phyloP scores from a whole-genome alignment of 2,888 invertebrate species.

The Agrotis ipsilon region DNA sequence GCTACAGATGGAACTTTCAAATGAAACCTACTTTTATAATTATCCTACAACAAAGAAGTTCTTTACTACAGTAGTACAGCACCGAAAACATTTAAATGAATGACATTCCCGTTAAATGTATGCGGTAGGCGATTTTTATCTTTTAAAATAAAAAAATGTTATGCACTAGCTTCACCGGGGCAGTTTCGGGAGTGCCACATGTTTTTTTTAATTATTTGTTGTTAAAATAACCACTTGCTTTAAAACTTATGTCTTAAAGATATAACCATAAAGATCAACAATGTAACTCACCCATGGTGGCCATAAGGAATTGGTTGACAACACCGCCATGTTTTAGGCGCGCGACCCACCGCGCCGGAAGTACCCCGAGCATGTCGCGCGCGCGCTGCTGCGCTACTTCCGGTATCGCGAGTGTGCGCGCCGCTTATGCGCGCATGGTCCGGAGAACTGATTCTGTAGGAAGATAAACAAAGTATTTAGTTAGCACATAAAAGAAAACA shows the following conservation, averaged over 20 bases:
- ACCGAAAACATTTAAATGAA: no score
- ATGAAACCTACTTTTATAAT: no score
- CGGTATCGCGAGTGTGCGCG: slow-evolving; percentile 63
- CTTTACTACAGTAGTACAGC: no score
- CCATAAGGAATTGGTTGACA: slow-evolving; percentile 86
- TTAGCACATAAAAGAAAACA: not conserved
- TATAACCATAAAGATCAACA: not conserved
- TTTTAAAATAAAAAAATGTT: no score
- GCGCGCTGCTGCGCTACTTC: slow-evolving; percentile 56
- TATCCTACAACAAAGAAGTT: no score
- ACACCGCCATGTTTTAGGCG: slow-evolving; percentile 82
- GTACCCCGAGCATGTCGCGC: slow-evolving; percentile 78
- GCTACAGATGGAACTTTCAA: no score
- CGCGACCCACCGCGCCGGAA: slow-evolving; percentile 82
- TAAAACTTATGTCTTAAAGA: not conserved
- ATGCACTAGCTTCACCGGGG: no score
- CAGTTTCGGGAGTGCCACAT: no score
- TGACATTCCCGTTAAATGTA: no score
- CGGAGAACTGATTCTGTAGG: slow-evolving; percentile 53
- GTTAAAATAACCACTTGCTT: not conserved
- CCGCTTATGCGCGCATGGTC: slow-evolving; percentile 71
- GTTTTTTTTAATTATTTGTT: no score
- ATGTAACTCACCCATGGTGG: slow-evolving; percentile 83
- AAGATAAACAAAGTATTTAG: not conserved
- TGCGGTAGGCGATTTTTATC: no score